phyloP scores from a whole-genome alignment of 2,113 vertebrate species.

The Hirundichthys speculiger region DNA sequence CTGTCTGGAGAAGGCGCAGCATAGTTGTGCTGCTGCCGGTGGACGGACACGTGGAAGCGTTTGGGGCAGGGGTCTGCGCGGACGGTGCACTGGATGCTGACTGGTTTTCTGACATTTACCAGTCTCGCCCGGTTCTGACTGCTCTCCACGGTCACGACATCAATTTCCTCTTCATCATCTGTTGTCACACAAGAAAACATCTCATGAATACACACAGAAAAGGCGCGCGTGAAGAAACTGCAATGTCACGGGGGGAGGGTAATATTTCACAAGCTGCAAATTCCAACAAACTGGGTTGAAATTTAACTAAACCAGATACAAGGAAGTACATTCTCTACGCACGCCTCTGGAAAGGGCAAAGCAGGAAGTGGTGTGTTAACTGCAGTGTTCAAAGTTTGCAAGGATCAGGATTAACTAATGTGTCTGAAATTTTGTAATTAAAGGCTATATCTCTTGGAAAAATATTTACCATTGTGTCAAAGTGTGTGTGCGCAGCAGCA shows the following conservation, averaged over 20 bases:
- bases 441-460: constrained; percentile 2
- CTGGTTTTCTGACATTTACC: constrained; percentile 83
- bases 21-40: constrained; percentile 97
- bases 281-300: not conserved
- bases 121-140: constrained; percentile 87
- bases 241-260: no score
- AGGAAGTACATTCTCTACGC: constrained; percentile 46
- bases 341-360: not conserved
- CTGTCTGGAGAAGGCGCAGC: constrained; percentile 90
- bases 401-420: constrained; percentile 49
- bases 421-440: no score
- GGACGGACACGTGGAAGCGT: constrained; percentile 92
- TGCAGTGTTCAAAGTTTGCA: constrained; percentile 7
- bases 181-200: constrained; percentile 32
- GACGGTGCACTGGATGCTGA: constrained; percentile 91
- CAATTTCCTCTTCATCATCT: constrained; percentile 89
- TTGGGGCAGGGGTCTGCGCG: constrained; percentile 91
- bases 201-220: constrained; percentile 23
- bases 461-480: constrained; percentile 26
- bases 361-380: no score
- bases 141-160: constrained; percentile 95
- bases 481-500: constrained; percentile 33
- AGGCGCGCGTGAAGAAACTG: not conserved
- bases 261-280: not conserved
- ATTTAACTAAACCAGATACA: constrained; percentile 5